phyloP scores from a whole-genome alignment of 2,888 invertebrate genomes.

The Drosophila seclusa region DNA sequence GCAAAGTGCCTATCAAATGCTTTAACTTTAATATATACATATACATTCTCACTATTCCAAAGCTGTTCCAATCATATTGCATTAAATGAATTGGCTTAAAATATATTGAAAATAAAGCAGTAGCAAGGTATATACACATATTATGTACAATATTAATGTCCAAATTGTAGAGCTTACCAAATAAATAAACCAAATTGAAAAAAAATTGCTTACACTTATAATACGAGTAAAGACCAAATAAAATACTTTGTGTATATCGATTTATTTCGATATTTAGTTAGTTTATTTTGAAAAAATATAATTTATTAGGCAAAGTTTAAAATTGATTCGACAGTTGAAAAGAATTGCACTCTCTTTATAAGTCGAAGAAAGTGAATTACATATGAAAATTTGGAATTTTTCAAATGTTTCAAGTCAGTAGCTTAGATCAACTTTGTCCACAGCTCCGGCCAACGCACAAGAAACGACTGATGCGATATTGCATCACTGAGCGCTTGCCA shows the following conservation, averaged over 20 bases:
- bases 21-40: conserved; percentile 26
- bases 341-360: background rate
- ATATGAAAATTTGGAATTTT: background rate
- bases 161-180: conserved; percentile 63
- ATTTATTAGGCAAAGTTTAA: conserved; percentile 33
- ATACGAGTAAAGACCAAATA: background rate
- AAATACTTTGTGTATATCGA: background rate
- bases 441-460: conserved; percentile 61
- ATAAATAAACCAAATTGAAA: conserved; percentile 36
- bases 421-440: conserved; percentile 61
- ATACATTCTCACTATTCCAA: conserved; percentile 4
- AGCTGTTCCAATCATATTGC: conserved; percentile 23
- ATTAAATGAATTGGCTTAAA: conserved; percentile 22
- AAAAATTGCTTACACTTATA: background rate
- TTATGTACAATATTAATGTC: conserved; percentile 52
- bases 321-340: conserved; percentile 13
- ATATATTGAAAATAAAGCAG: conserved; percentile 29
- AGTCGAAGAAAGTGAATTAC: conserved; percentile 14
- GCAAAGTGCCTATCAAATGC: conserved; percentile 61
- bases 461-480: conserved; percentile 67
- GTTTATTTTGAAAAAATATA: conserved; percentile 56
- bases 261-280: conserved; percentile 3
- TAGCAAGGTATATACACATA: conserved; percentile 30
- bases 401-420: conserved; percentile 14
- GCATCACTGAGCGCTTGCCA: conserved; percentile 78